Base-by-base conservation (phyloP, 1,140 invertebrate species). In the Habropoda laboriosa region DNA sequence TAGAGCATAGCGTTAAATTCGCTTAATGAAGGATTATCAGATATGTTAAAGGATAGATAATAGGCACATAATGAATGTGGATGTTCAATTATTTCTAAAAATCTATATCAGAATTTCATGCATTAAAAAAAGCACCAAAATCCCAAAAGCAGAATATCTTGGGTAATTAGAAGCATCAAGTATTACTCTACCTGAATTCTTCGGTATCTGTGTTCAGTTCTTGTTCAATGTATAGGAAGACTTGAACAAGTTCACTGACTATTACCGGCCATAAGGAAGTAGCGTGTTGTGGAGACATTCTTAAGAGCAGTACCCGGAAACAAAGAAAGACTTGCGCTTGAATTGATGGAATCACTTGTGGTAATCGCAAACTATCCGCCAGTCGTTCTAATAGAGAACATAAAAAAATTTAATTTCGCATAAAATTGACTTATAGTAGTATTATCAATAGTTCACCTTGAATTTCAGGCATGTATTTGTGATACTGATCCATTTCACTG, bases 211-310 rank as follows among this genome's bases (percentile, higher is more conserved):
- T 95, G 53, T 94, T 95, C 18, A 98, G 90, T 89, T 98, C 97
- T 88, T 98, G 96, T 91, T 99, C 98, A 87, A 99, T 97, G 89
- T 97, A 96, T 40, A 98, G 92, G 85, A 98, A 97, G 5, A 98
- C 97, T 94, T 98, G 97, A 74, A 98, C 97, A 94, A 99, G 95
- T 94, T 99, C 98, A 57, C 97, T 97, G 70, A 99, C 97, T 86
- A 99, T 98, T 53, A 97, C 97, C 8, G 98, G 98, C 98, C 98
- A 99, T 38, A 99, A 93, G 0, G 97, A 98, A 13, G 97, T 98
- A 5, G 99, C 95, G 86, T 98, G 96, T 80, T 97, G 94, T 0
- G 97, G 95, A 12, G 97, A 97, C 94, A 99, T 97, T 71, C 98
- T 94, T 60, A 98, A 90, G 10, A 99, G 93, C 53, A 99, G 93